phyloP scores from a whole-genome alignment of 2,888 invertebrate genomes.

The Allophyes oxyacanthae region DNA sequence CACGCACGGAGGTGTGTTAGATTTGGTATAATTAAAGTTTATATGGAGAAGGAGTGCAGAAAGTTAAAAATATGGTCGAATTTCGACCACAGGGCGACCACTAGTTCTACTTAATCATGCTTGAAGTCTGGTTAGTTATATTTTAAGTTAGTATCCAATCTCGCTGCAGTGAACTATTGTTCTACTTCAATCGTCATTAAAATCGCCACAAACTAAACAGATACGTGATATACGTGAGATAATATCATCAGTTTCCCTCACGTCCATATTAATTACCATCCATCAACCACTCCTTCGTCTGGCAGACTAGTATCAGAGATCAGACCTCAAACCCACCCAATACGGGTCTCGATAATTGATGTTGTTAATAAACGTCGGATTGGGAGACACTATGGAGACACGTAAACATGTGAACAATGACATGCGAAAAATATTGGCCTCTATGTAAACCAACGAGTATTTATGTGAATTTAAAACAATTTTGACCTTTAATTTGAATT shows the following conservation, averaged over 20 bases:
- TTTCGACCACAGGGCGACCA: too few relatives aligned
- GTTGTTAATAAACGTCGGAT: slow-evolving; percentile 72
- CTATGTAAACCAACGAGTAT: background rate
- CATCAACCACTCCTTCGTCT: slow-evolving; percentile 62
- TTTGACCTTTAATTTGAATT: too few relatives aligned
- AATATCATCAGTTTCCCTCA: slow-evolving; percentile 57
- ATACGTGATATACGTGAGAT: too few relatives aligned
- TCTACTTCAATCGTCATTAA: slow-evolving; percentile 2
- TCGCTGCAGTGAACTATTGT: background rate
- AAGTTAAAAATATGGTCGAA: too few relatives aligned
- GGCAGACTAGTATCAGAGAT: slow-evolving; percentile 53
- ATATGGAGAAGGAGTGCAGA: too few relatives aligned
- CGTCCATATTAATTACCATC: slow-evolving; percentile 77
- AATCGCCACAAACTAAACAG: slow-evolving; percentile 14
- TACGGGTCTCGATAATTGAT: slow-evolving; percentile 66
- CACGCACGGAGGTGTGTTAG: too few relatives aligned
- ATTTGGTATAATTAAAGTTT: too few relatives aligned
- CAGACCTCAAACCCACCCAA: slow-evolving; percentile 59
- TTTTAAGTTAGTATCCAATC: too few relatives aligned
- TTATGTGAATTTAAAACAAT: too few relatives aligned
- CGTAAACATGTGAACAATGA: slow-evolving; percentile 7
- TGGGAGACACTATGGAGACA: too few relatives aligned
- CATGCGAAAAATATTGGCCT: slow-evolving; percentile 9
- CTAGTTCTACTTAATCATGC: too few relatives aligned
- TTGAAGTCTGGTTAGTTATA: too few relatives aligned